These are phyloP conservation scores for Hirtodrosophila confusa DNA, from an alignment of 2,888 invertebrate genomes.

Conservation along the genomic window DNA sequence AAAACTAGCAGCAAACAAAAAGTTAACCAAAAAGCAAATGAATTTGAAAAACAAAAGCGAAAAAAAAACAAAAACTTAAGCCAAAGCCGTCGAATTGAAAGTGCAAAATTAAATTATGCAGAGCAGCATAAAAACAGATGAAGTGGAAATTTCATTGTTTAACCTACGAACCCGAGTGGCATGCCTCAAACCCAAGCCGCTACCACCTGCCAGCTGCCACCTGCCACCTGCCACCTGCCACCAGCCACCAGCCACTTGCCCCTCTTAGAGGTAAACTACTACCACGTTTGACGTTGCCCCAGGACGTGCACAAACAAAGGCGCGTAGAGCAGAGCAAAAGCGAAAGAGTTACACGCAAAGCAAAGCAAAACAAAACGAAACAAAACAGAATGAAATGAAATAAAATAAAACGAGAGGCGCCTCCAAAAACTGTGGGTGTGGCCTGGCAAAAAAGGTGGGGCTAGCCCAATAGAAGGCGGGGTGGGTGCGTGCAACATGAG, in stretches of 20 bases:
- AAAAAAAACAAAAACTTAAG: slow-evolving; percentile 32
- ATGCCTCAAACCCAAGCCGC: slow-evolving; percentile 2
- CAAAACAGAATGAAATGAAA: slow-evolving; percentile 10
- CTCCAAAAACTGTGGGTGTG: background rate
- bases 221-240: too few species aligned
- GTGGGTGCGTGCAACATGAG: slow-evolving; percentile 10
- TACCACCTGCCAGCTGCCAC: background rate
- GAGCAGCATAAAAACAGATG: slow-evolving; percentile 78
- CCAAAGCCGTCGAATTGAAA: slow-evolving; percentile 56
- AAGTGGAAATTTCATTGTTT: slow-evolving; percentile 79
- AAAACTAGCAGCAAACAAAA: slow-evolving; percentile 19
- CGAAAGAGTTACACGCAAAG: slow-evolving; percentile 38
- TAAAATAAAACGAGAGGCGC: background rate
- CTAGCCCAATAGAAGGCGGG: background rate
- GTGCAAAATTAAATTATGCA: slow-evolving; percentile 78
- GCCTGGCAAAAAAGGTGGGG: slow-evolving; percentile 7
- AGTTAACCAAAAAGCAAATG: slow-evolving; percentile 11
- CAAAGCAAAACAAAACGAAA: slow-evolving; percentile 21
- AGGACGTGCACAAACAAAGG: slow-evolving; percentile 63
- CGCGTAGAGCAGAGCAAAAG: slow-evolving; percentile 40
- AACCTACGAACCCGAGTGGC: slow-evolving; percentile 57
- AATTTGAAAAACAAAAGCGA: slow-evolving; percentile 17
- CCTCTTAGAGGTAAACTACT: slow-evolving; percentile 13
- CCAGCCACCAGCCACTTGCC: background rate
- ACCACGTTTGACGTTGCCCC: slow-evolving; percentile 37